phyloP scores from a whole-genome alignment of 2,888 invertebrate species.

The Mellilla xanthometata region DNA sequence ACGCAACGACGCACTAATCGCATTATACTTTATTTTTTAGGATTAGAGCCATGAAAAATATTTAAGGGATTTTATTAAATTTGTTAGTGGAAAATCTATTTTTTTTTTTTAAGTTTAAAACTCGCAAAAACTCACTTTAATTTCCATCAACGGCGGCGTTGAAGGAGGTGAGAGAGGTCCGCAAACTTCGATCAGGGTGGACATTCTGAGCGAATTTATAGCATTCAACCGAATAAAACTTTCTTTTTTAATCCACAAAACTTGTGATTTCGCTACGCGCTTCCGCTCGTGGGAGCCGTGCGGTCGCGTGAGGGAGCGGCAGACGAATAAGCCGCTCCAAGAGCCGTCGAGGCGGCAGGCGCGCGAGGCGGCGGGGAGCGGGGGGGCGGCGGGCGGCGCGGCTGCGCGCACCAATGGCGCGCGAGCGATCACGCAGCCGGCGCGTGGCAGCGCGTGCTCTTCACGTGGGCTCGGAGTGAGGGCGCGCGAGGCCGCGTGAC shows the following conservation, averaged over 20 bases:
- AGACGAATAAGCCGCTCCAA: constrained; percentile 77
- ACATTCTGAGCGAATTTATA: constrained; percentile 60
- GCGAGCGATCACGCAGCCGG: constrained; percentile 85
- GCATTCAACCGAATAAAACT: constrained; percentile 68
- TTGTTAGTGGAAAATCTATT: constrained; percentile 6
- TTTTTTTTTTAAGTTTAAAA: constrained; percentile 25
- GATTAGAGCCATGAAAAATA: constrained; percentile 16
- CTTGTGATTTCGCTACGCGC: constrained; percentile 58
- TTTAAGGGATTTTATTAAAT: constrained; percentile 12
- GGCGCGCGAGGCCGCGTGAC: constrained; percentile 79
- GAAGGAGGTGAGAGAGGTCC: constrained; percentile 87
- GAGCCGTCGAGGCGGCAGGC: constrained; percentile 71
- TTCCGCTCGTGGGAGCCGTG: constrained; percentile 64
- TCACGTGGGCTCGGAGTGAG: constrained; percentile 93
- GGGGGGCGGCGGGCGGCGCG: constrained; percentile 87
- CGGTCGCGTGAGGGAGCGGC: constrained; percentile 66
- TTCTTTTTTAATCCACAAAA: constrained; percentile 77
- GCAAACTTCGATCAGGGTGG: constrained; percentile 73
- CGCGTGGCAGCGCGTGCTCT: constrained; percentile 91
- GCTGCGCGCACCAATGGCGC: constrained; percentile 84
- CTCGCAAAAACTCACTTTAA: constrained; percentile 72
- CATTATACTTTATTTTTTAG: constrained; percentile 17
- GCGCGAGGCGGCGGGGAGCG: constrained; percentile 85
- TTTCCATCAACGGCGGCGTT: constrained; percentile 86
- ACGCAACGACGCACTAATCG: constrained; percentile 47